Evolutionary conservation across 2,113 vertebrate genomes (phyloP).

Genomic region (Otus sunia): DNA sequence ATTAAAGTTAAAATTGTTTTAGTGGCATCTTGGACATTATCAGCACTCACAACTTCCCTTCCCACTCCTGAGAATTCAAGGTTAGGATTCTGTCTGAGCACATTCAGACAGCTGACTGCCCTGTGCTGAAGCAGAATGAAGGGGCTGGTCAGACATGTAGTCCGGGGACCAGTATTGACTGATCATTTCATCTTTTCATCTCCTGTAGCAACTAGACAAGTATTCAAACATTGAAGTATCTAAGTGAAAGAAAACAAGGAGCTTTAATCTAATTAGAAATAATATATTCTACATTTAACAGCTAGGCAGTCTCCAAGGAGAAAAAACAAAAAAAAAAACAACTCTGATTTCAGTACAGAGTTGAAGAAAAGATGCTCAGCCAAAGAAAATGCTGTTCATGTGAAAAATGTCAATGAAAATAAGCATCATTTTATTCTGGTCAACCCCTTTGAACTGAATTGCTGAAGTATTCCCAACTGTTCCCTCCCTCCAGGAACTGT

Average conservation of each 20-base stretch:
- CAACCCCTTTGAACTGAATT: background rate
- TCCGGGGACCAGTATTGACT: background rate
- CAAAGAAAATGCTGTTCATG: background rate
- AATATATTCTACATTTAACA: background rate
- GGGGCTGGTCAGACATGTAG: background rate
- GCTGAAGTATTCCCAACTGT: background rate
- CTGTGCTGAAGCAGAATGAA: background rate
- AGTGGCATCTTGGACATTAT: background rate
- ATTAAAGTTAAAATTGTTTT: background rate
- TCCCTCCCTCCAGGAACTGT: background rate
- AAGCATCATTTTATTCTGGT: background rate
- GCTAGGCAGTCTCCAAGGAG: background rate
- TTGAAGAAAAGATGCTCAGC: background rate
- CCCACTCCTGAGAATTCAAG: background rate
- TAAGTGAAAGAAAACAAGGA: background rate
- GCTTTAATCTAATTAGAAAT: background rate
- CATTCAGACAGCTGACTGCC: background rate
- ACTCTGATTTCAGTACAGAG: background rate
- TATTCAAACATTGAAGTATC: background rate
- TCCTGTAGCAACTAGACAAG: background rate
- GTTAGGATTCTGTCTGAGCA: background rate
- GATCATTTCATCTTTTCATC: background rate
- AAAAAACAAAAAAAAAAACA: background rate
- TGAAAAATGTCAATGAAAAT: background rate
- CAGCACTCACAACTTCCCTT: background rate